These are phyloP conservation scores for Climacteris rufus DNA, from an alignment of 2,113 vertebrate genomes.

Conservation along the genomic window DNA sequence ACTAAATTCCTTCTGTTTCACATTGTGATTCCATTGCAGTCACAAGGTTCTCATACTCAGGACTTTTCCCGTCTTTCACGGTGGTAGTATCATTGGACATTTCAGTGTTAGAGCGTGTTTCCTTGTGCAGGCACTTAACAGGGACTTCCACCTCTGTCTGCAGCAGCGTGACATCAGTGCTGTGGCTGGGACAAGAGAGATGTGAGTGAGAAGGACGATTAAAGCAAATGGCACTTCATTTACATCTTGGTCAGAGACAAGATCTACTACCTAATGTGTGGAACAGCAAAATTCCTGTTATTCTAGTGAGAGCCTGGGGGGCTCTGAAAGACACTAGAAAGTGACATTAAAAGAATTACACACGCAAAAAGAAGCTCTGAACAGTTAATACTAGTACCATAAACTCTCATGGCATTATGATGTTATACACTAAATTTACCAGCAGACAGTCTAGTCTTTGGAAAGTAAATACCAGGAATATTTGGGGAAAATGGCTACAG, in stretches of 20 bases:
- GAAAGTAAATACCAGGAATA: neutral
- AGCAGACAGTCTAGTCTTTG: neutral
- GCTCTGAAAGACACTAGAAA: neutral
- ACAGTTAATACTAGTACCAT: neutral
- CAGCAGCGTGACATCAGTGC: neutral
- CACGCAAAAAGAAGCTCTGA: neutral
- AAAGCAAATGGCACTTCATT: neutral
- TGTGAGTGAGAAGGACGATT: accelerated
- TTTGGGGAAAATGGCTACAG: neutral
- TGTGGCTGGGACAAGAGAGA: neutral
- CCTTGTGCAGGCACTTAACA: neutral
- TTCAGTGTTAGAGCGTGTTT: neutral
- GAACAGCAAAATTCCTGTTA: neutral
- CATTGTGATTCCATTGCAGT: slow-evolving; percentile 18
- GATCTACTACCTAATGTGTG: neutral
- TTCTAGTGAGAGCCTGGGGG: neutral
- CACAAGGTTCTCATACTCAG: slow-evolving; percentile 37
- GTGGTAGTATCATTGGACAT: neutral
- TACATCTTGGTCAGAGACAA: neutral
- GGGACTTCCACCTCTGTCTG: neutral
- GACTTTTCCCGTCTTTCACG: neutral
- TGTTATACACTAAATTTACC: neutral
- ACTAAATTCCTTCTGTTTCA: neutral
- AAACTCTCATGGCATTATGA: neutral
- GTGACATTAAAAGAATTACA: neutral